These are phyloP conservation scores for Esox lucius DNA, from an alignment of 2,797 vertebrate species.

Conservation along the genomic window DNA sequence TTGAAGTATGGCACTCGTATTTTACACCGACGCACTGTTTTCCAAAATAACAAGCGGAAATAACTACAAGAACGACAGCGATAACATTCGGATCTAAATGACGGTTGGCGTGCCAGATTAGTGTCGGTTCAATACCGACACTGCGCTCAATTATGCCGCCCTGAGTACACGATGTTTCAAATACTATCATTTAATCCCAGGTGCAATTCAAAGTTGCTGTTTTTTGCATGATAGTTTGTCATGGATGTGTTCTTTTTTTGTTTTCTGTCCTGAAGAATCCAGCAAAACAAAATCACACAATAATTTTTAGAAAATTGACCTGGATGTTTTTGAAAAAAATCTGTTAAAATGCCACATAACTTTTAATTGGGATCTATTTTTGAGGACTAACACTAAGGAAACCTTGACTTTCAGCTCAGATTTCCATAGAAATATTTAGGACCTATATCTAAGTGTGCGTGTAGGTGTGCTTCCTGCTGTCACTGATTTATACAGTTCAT, in stretches of 20 bases:
- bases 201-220: slow-evolving; percentile 59
- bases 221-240: slow-evolving; percentile 62
- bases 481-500: slow-evolving; percentile 33
- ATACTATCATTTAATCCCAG: slow-evolving; percentile 61
- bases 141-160: slow-evolving; percentile 64
- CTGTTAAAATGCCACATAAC: neutral
- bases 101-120: slow-evolving; percentile 52
- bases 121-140: slow-evolving; percentile 56
- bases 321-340: neutral
- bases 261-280: neutral
- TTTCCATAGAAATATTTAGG: slow-evolving; percentile 2
- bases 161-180: slow-evolving; percentile 54
- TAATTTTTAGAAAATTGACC: neutral
- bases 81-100: slow-evolving; percentile 50
- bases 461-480: slow-evolving; percentile 16
- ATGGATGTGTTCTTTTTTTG: slow-evolving; percentile 37
- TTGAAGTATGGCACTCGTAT: neutral
- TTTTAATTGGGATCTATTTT: neutral
- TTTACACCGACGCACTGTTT: neutral
- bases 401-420: slow-evolving; percentile 15
- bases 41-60: slow-evolving; percentile 27
- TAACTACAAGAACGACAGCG: slow-evolving; percentile 47
- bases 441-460: neutral
- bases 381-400: neutral
- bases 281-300: neutral